Conservation (phyloP, 1,140 invertebrate species). For the Drosophila littoralis region DNA sequence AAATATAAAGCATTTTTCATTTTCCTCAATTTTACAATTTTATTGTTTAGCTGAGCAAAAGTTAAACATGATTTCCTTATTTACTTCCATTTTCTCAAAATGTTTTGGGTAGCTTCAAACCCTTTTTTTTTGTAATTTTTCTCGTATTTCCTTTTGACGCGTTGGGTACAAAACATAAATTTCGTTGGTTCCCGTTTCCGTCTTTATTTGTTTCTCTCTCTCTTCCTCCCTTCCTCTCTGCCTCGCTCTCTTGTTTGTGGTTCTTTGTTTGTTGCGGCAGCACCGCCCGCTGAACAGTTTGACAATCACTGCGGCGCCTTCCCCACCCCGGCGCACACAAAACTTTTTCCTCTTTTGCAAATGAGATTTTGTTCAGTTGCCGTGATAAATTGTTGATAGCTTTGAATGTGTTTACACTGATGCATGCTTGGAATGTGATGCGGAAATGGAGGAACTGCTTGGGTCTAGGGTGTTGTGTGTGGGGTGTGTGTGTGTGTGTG, state of each 20-base stretch:
- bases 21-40: constrained; percentile 47
- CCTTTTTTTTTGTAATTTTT: constrained; percentile 44
- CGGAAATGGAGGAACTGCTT: constrained; percentile 33
- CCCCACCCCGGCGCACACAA: background rate
- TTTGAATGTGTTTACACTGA: constrained; percentile 71
- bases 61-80: constrained; percentile 77
- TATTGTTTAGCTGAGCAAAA: constrained; percentile 56
- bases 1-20: constrained; percentile 12
- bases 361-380: constrained; percentile 77
- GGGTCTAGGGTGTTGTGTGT: constrained; percentile 13
- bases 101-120: constrained; percentile 43
- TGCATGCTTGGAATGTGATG: constrained; percentile 43
- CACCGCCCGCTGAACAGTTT: constrained; percentile 46
- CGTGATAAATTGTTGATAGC: constrained; percentile 81
- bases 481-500: constrained; percentile 19
- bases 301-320: constrained; percentile 48
- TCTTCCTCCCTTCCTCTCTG: background rate
- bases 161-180: constrained; percentile 66
- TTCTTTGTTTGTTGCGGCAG: constrained; percentile 32
- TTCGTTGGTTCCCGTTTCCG: constrained; percentile 64
- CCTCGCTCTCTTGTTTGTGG: constrained; percentile 7
- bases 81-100: constrained; percentile 57
- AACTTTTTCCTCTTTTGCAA: constrained; percentile 69
- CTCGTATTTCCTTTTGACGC: constrained; percentile 36
- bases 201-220: constrained; percentile 4